Evolutionary conservation across 2,797 vertebrate species (phyloP).

Genomic region (Telmatherina bonti): DNA sequence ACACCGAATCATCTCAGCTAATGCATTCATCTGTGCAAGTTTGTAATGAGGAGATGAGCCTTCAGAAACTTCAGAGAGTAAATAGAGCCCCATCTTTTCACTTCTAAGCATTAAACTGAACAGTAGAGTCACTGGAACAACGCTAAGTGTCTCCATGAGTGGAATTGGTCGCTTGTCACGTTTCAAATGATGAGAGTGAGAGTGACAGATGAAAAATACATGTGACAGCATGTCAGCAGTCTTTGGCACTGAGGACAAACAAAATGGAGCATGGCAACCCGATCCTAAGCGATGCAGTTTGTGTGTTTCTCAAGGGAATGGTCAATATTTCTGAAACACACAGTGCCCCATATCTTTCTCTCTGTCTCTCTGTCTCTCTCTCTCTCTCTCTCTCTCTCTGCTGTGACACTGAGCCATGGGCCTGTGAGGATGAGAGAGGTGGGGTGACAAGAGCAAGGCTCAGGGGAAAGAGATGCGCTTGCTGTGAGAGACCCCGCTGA

Average conservation of each 20-base stretch:
- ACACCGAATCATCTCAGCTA: conserved; percentile 59
- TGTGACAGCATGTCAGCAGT: conserved; percentile 62
- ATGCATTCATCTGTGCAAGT: conserved; percentile 54
- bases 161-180: conserved; percentile 44
- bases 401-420: conserved; percentile 28
- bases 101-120: conserved; percentile 43
- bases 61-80: conserved; percentile 60
- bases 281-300: conserved; percentile 34
- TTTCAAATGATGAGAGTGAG: conserved; percentile 48
- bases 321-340: conserved; percentile 67
- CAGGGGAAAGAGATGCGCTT: conserved; percentile 42
- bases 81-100: conserved; percentile 16
- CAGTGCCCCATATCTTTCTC: conserved; percentile 16
- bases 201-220: conserved; percentile 42
- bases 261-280: conserved; percentile 26
- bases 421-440: conserved; percentile 22
- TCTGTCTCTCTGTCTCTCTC: conserved; percentile 1
- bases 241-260: conserved; percentile 44
- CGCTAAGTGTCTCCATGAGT: conserved; percentile 37
- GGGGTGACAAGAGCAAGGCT: conserved; percentile 36
- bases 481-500: conserved; percentile 46
- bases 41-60: conserved; percentile 47
- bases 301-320: conserved; percentile 57
- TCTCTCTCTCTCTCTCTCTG: not conserved
- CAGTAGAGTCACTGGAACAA: conserved; percentile 43